These are phyloP conservation scores for Gymnoscelis rufifasciata DNA, from an alignment of 2,888 invertebrate genomes.

Conservation along the genomic window DNA sequence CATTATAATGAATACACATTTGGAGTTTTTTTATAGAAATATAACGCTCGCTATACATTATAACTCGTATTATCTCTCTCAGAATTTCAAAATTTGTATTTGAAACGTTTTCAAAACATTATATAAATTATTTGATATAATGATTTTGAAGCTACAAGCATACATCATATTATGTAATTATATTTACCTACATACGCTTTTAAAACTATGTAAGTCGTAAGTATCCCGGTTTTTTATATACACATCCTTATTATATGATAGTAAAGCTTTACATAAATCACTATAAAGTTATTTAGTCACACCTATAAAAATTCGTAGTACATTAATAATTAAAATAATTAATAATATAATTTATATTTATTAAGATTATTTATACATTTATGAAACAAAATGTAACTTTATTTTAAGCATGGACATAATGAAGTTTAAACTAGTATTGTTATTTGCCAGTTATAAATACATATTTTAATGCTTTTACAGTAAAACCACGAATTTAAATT, in stretches of 20 bases:
- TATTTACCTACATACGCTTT: constrained; percentile 45
- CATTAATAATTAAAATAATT: too few species aligned
- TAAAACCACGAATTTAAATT: too few species aligned
- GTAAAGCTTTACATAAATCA: constrained; percentile 67
- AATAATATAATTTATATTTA: too few species aligned
- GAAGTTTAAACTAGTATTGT: too few species aligned
- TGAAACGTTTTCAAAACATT: neutral
- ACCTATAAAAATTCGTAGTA: constrained; percentile 25
- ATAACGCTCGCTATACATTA: neutral
- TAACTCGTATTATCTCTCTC: constrained; percentile 9
- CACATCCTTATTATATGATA: constrained; percentile 57
- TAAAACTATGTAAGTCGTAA: constrained; percentile 74
- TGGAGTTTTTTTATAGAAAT: neutral
- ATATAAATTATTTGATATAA: neutral
- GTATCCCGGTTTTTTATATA: constrained; percentile 75
- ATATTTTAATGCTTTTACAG: too few species aligned
- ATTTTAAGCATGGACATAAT: too few species aligned
- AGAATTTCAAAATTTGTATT: neutral
- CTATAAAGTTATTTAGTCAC: constrained; percentile 34
- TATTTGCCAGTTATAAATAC: too few species aligned
- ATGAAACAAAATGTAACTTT: too few species aligned
- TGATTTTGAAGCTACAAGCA: constrained; percentile 27
- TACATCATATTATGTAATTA: constrained; percentile 30
- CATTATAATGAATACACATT: neutral
- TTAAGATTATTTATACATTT: too few species aligned